phyloP scores from a whole-genome alignment of 2,888 invertebrate genomes.

The Andrena chrysosceles region DNA sequence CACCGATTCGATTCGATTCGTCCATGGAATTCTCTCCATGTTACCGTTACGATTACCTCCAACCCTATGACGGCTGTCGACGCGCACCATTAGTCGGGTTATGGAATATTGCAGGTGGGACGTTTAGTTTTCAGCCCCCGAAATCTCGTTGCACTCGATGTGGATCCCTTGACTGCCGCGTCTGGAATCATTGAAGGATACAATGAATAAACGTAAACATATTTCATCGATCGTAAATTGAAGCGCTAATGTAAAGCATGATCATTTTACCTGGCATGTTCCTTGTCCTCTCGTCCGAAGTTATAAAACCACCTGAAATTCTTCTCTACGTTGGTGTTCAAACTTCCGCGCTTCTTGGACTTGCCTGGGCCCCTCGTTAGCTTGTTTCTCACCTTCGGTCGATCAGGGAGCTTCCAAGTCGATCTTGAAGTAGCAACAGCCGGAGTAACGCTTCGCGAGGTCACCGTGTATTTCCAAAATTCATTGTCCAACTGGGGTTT shows the following conservation, averaged over 20 bases:
- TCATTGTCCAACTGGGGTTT: constrained; percentile 20
- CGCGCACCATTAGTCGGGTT: not conserved
- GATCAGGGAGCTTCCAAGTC: constrained; percentile 1
- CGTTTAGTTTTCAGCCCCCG: not conserved
- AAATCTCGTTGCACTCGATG: constrained; percentile 13
- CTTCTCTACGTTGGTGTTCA: constrained; percentile 54
- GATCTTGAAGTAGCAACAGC: not conserved
- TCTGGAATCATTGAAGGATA: constrained; percentile 4
- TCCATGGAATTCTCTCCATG: not conserved
- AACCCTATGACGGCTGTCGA: not conserved
- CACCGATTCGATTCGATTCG: not conserved
- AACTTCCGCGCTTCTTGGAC: constrained; percentile 57
- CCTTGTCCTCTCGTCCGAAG: not conserved
- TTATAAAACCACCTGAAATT: constrained; percentile 67
- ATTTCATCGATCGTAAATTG: not conserved
- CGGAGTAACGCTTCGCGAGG: not conserved
- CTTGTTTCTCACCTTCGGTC: not conserved
- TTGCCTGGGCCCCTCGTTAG: not conserved
- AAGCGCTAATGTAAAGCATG: not conserved
- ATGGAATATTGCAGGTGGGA: not conserved
- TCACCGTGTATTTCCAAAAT: constrained; percentile 37
- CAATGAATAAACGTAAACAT: not conserved
- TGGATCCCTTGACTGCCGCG: not conserved
- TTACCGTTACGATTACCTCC: not conserved
- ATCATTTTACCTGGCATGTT: not conserved